Conservation (phyloP, 2,113 vertebrate species). For the Burhinus oedicnemus region DNA sequence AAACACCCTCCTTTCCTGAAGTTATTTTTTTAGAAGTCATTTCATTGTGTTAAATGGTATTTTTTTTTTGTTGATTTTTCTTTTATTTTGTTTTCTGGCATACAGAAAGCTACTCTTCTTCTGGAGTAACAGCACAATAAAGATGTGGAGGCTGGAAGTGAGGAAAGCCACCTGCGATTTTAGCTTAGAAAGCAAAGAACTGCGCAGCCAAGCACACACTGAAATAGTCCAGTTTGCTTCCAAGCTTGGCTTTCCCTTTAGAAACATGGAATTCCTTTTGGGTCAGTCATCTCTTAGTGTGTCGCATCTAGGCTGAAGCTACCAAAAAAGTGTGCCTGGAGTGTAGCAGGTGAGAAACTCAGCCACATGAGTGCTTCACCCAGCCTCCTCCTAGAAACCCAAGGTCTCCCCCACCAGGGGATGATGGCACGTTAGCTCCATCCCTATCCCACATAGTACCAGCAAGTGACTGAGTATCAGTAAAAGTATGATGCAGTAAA, state of each 20-base stretch:
- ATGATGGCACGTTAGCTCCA: not conserved
- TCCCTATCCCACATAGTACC: not conserved
- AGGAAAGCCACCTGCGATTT: constrained; percentile 47
- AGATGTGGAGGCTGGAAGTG: constrained; percentile 12
- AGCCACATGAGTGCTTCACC: not conserved
- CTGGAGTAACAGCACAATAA: not conserved
- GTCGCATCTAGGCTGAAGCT: not conserved
- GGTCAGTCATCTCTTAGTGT: not conserved
- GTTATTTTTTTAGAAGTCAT: constrained; percentile 18
- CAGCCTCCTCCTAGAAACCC: not conserved
- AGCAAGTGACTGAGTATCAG: not conserved
- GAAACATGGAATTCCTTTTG: not conserved
- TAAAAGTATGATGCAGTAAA: not conserved
- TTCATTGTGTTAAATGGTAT: constrained; percentile 29
- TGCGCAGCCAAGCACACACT: not conserved
- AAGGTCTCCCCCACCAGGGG: not conserved
- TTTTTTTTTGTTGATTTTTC: not conserved
- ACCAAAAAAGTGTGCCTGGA: not conserved
- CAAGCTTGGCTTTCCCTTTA: not conserved
- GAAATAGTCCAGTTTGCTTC: not conserved
- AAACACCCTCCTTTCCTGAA: constrained; percentile 46
- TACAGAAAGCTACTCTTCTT: not conserved
- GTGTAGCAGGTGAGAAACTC: not conserved
- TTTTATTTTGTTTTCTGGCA: constrained; percentile 31
- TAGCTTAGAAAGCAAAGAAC: not conserved